phyloP scores from a whole-genome alignment of 2,113 vertebrate genomes.

The Charadrius vociferus region DNA sequence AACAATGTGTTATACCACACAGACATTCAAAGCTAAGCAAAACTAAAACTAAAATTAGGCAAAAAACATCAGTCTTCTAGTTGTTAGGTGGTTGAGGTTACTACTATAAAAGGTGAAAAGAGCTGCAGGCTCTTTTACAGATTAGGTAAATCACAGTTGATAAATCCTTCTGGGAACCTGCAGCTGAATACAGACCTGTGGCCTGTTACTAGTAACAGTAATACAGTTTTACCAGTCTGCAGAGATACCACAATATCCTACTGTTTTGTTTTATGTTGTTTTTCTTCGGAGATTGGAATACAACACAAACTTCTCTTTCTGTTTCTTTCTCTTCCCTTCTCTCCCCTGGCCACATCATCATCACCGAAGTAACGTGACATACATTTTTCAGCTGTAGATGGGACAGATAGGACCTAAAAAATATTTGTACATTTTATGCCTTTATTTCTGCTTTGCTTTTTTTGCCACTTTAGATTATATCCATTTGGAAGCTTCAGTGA shows the following conservation, averaged over 20 bases:
- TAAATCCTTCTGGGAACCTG: not conserved
- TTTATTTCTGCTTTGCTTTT: not conserved
- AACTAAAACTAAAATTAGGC: not conserved
- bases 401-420: not conserved
- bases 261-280: not conserved
- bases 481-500: not conserved
- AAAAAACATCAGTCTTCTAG: not conserved
- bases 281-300: not conserved
- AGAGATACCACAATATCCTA: not conserved
- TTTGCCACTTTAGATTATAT: not conserved
- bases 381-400: not conserved
- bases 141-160: not conserved
- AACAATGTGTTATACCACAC: not conserved
- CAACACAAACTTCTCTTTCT: not conserved
- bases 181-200: not conserved
- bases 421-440: not conserved
- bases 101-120: not conserved
- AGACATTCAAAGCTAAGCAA: not conserved
- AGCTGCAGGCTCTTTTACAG: not conserved
- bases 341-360: accelerated
- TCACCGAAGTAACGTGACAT: accelerated
- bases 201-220: not conserved
- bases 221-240: not conserved
- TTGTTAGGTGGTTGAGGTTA: not conserved
- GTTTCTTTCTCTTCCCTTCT: not conserved